phyloP scores from a whole-genome alignment of 2,113 vertebrate genomes.

The Dromiciops gliroides region DNA sequence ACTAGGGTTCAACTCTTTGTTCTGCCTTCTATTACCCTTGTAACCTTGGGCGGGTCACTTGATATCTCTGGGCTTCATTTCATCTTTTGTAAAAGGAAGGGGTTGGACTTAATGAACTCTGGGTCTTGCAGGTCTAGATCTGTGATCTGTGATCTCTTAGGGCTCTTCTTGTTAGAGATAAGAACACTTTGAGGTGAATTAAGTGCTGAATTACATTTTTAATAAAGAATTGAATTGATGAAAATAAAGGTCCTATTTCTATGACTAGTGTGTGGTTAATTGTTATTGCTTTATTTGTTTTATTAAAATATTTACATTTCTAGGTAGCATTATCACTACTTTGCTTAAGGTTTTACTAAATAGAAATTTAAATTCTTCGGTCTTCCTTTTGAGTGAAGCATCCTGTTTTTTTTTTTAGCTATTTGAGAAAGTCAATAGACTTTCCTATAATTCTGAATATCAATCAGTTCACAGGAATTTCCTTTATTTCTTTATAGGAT shows the following conservation, averaged over 20 bases:
- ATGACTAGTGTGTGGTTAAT: neutral
- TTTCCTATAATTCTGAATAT: neutral
- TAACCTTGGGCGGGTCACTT: constrained; percentile 28
- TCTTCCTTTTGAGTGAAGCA: neutral
- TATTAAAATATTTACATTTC: neutral
- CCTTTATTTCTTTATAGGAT: constrained; percentile 40
- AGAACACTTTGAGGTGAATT: neutral
- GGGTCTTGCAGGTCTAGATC: neutral
- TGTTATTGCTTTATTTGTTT: neutral
- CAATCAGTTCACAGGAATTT: neutral
- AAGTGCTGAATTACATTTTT: neutral
- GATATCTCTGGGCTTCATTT: neutral
- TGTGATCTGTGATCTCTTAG: neutral
- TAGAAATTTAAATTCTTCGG: neutral
- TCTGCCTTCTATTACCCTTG: neutral
- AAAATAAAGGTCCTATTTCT: neutral
- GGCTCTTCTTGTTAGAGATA: neutral
- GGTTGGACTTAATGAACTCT: neutral
- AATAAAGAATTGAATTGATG: neutral
- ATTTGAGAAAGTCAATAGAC: constrained; percentile 16
- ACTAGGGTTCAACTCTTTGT: neutral
- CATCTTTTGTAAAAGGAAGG: neutral
- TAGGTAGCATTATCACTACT: neutral
- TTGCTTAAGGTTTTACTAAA: neutral
- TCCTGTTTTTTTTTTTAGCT: neutral